Conservation (phyloP, 2,113 vertebrate species). For the Aegithalos caudatus region DNA sequence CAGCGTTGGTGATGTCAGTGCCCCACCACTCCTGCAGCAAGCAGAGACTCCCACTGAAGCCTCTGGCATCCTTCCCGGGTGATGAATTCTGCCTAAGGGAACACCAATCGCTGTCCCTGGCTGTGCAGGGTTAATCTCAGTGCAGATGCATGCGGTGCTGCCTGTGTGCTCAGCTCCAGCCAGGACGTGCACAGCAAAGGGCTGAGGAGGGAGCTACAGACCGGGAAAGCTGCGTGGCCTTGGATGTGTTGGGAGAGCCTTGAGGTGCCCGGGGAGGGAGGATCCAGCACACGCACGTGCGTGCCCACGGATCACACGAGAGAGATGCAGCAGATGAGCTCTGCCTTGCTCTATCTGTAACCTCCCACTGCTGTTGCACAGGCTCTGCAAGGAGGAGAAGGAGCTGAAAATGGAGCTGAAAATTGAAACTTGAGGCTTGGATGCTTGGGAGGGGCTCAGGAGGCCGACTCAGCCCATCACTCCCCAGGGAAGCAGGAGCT, state of each 20-base stretch:
- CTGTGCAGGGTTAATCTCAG: neutral
- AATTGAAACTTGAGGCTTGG: neutral
- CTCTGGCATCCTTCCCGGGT: neutral
- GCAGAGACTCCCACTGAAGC: neutral
- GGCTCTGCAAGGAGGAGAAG: conserved; percentile 1
- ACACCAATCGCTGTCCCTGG: neutral
- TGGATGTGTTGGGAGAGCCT: fast-evolving
- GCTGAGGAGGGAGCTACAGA: conserved; percentile 47
- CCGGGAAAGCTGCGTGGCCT: neutral
- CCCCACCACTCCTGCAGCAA: neutral
- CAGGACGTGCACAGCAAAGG: neutral
- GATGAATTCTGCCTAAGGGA: neutral
- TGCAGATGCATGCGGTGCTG: neutral
- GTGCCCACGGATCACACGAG: neutral
- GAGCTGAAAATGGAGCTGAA: conserved; percentile 4
- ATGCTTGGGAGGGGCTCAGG: neutral
- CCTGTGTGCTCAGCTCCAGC: neutral
- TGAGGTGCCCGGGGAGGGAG: neutral
- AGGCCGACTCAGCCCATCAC: neutral
- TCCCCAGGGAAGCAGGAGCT: neutral
- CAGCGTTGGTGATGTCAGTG: neutral
- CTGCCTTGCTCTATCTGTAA: conserved; percentile 4
- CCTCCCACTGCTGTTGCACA: conserved; percentile 20
- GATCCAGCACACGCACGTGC: fast-evolving
- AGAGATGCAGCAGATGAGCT: neutral